Base-by-base conservation (phyloP, 2,888 invertebrate species). In the Sarcophaga variegata region DNA sequence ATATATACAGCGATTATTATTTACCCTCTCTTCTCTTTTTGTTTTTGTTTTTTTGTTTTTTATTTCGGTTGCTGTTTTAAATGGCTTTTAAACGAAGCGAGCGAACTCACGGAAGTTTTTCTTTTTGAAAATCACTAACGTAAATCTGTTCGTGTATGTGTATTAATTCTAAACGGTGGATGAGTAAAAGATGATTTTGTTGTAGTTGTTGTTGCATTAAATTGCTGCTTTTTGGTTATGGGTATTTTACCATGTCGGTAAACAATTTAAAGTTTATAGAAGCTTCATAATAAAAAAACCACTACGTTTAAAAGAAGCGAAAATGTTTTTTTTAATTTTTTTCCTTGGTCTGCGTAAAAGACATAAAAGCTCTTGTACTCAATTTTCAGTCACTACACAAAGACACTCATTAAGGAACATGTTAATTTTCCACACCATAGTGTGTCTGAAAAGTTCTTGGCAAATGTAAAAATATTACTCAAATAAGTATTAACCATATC, bases 191-290 rank as follows among this genome's bases (percentile, higher is more conserved):
- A 62, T 22, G 6, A 49, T 67, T 17, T 76, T 64, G 59, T 64
- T 54, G 12, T 64, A 37, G 12, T 70, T 66, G 12, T 49, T 49
- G 0, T 54, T 77, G 20, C 20, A 49, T 49, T 27, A 82, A 82
- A 49, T 71, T 72, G 71, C 72, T 72, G 72, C 78, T 81, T 69
- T 79, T 82, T 80, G 82, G 72, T 82, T 81, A 60, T 72, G 74
- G 74, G 64, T 81, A 75, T 78, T 86, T 82, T 62, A 87, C 67
- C 66, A 49, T 81, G 85, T 71, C 80, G 69, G 88, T 88, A 85
- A 87, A 85, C 90, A 92, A 92, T 92, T 92, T 91, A 91, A 90
- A 88, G 89, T 90, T 90, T 90, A 89, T 91, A 91, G 91, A 91
- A 90, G 90, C 89, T 89, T 91, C 90, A 91, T 92, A 90, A 4